Evolutionary conservation across 2,888 invertebrate genomes (phyloP), one percentile per base, ranked within the genome.

Genomic region (Cepaea hortensis): DNA sequence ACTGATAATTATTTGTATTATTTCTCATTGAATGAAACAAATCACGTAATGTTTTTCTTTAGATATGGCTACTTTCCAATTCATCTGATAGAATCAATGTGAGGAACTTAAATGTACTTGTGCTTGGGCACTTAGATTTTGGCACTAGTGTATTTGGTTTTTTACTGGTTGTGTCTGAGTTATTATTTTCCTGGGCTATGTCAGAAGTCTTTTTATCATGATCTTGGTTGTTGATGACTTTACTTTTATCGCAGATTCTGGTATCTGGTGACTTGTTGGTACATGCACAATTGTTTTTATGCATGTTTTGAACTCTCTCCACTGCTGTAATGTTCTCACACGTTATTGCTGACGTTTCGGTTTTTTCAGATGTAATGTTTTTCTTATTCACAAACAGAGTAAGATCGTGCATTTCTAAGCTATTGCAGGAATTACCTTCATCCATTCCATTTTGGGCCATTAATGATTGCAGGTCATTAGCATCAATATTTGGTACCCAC

Each of bases 21-120:
- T 18, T 68, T 68, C 13, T 68, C 5, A 15, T 68, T 68, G 11
- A 68, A 5, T n/a, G 6, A 23, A 73, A 73, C 13, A n/a, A 70
- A 23, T 23, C 73, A 35, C 4, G 23, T 73, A 3, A 23, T 73
- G 13, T 73, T 73, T 73, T 73, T 23, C 18, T 79, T 62, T 15
- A 61, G 35, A 61, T 3, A 4, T 65, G 35, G 13, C 62, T n/a
- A 35, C 9, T 15, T 35, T 18, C 62, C 6, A 79, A 18, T 9
- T 79, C 79, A 79, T 79, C 79, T 15, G 79, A 79, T 35, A 79
- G 61, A 13, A 79, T 23, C 23, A 79, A 35, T 35, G 15, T 62
- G 15, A 79, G 79, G 15, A 79, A 79, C 35, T 79, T 79, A 18
- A 79, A 62, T 35, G 61, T 23, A 13, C 35, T 62, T 79, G 79